Base-by-base conservation (phyloP, 2,888 invertebrate genomes). In the Eristalis intricaria region DNA sequence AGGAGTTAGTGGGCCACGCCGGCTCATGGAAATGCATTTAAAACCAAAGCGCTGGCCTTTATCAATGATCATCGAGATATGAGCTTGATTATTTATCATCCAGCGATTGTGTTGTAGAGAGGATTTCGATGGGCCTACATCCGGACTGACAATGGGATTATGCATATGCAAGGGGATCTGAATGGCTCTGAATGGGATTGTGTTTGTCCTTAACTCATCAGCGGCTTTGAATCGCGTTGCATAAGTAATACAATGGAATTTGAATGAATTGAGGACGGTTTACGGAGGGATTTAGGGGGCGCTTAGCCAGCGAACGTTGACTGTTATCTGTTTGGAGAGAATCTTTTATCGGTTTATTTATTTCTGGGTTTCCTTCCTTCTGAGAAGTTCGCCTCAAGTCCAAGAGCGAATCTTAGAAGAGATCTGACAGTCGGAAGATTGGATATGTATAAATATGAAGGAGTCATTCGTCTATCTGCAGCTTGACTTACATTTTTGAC, bases 41-140 rank as follows among this genome's bases (percentile, higher is more conserved):
- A 50, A 50, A 19, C 19, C 19, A 19, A 32, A 50, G 19, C 19
- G 50, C 50, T 50, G 50, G 50, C 19, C 50, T 50, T 50, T 50
- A 50, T 50, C 50, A 50, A 50, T 50, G 50, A 50, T 50, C 50
- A 50, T 50, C 50, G 50, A 50, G 50, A 50, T 50, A 50, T 50
- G 50, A 19, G 50, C 50, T 19, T 19, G 50, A 50, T 50, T 50
- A 50, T 50, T 50, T 50, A 50, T 50, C 50, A 50, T 50, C 50
- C 50, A 19, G 19, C 50, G 50, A 50, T n/a, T 50, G 50, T n/a
- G n/a, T 8, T 15, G 50, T 8, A 19, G 19, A n/a, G 8, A 19
- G 50, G 50, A 19, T n/a, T 38, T 38, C 19, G 50, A 19, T 4
- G 19, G 19, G 19, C 19, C 19, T 50, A 4, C 8, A 50, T 38